These are phyloP conservation scores for Spialia ferax DNA, from an alignment of 2,888 invertebrate genomes.

Conservation along the genomic window DNA sequence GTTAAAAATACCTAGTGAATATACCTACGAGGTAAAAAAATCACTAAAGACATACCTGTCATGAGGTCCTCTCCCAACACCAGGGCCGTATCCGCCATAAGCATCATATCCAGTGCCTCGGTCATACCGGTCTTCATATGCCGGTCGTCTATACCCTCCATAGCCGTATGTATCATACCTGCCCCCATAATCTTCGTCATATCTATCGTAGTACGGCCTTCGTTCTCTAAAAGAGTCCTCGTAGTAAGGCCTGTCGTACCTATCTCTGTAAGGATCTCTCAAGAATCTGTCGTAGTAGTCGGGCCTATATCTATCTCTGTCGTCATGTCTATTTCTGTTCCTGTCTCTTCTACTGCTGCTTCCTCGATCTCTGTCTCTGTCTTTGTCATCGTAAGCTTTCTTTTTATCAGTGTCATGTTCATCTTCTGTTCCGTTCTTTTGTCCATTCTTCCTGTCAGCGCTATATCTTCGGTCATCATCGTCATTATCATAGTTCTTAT, in stretches of 20 bases:
- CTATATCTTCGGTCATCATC: slow-evolving; percentile 55
- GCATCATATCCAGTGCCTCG: slow-evolving; percentile 64
- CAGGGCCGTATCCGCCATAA: slow-evolving; percentile 70
- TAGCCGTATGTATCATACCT: slow-evolving; percentile 59
- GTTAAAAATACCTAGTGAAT: too few species aligned
- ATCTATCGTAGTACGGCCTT: slow-evolving; percentile 67
- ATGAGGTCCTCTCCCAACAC: slow-evolving; percentile 76
- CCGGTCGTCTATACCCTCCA: slow-evolving; percentile 63
- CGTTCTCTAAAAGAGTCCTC: slow-evolving; percentile 69
- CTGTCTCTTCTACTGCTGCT: slow-evolving; percentile 56
- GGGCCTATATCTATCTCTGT: slow-evolving; percentile 75
- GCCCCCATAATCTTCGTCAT: slow-evolving; percentile 57
- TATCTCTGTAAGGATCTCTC: slow-evolving; percentile 72
- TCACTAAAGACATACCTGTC: slow-evolving; percentile 76
- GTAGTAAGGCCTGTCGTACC: slow-evolving; percentile 62
- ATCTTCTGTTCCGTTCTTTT: slow-evolving; percentile 70
- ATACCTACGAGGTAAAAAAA: too few species aligned
- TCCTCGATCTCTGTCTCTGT: slow-evolving; percentile 47
- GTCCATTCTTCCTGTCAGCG: slow-evolving; percentile 55
- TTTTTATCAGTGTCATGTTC: slow-evolving; percentile 60
- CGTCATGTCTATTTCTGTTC: slow-evolving; percentile 66
- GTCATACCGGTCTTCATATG: slow-evolving; percentile 59
- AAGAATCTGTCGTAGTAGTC: slow-evolving; percentile 78
- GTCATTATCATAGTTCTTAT: slow-evolving; percentile 55
- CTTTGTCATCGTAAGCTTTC: slow-evolving; percentile 62